These are phyloP conservation scores for Aldrovandia affinis DNA, from an alignment of 2,797 vertebrate species.

Conservation along the genomic window DNA sequence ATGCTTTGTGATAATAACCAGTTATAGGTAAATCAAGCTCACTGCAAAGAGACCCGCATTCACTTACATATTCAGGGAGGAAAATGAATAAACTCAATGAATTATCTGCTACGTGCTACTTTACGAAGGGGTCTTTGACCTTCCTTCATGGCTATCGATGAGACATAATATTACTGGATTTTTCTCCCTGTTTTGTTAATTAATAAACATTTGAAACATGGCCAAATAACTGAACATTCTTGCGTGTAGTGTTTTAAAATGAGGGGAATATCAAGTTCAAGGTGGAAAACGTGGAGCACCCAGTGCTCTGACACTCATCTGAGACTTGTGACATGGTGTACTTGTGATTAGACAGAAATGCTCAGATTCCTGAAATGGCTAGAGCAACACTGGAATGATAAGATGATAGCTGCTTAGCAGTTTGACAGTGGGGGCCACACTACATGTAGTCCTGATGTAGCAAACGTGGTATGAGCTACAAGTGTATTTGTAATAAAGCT, in stretches of 20 bases:
- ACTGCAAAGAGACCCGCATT: background rate
- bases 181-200: background rate
- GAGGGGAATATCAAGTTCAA: background rate
- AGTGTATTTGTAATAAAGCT: background rate
- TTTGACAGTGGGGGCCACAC: background rate
- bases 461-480: background rate
- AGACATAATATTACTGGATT: background rate
- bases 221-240: too few relatives aligned
- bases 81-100: background rate
- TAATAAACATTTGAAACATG: background rate
- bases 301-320: background rate
- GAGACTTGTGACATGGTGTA: background rate
- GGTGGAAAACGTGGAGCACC: background rate
- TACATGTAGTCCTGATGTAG: background rate
- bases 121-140: background rate
- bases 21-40: background rate
- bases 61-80: background rate
- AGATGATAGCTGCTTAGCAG: background rate
- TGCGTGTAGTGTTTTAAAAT: too few relatives aligned
- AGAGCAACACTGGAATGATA: background rate
- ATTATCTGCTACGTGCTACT: background rate
- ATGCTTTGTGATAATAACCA: background rate
- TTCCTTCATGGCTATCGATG: background rate
- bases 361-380: background rate
- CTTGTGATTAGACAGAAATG: background rate